Percentiles rank a stretch among this genome's conserved stretches.
Conservation (phyloP, 1,140 invertebrate genomes). For the Drosophila melanica region DNA sequence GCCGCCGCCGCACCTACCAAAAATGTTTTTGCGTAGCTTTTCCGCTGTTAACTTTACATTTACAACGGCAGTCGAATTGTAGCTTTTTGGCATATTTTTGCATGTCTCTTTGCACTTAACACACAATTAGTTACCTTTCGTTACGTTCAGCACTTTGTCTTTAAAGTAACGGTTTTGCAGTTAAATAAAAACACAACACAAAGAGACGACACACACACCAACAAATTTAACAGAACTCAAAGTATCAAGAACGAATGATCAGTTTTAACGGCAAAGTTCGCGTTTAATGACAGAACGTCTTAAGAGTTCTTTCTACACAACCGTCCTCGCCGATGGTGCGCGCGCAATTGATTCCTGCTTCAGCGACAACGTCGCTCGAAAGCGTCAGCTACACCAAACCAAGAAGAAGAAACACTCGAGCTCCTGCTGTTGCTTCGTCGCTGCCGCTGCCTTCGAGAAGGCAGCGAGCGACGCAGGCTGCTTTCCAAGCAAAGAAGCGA, state of each 20-base stretch:
- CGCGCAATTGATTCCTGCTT: slow-evolving; percentile 72
- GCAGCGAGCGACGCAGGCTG: slow-evolving; percentile 28
- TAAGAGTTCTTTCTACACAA: slow-evolving; percentile 49
- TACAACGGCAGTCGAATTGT: slow-evolving; percentile 48
- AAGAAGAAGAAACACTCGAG: slow-evolving; percentile 54
- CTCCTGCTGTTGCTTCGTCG: slow-evolving; percentile 36
- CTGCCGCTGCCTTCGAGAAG: slow-evolving; percentile 31
- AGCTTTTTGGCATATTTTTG: slow-evolving; percentile 64
- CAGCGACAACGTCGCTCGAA: slow-evolving; percentile 62
- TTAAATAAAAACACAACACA: slow-evolving; percentile 63
- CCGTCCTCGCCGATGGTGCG: slow-evolving; percentile 69
- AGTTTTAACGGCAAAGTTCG: slow-evolving; percentile 28
- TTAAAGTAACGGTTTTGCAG: slow-evolving; percentile 59
- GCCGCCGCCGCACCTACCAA: slow-evolving; percentile 62
- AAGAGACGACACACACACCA: slow-evolving; percentile 35
- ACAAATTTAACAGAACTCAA: slow-evolving; percentile 21
- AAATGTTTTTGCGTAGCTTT: slow-evolving; percentile 31
- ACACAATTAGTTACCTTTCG: slow-evolving; percentile 57
- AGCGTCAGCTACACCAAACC: slow-evolving; percentile 38
- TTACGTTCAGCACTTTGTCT: slow-evolving; percentile 45
- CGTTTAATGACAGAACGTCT: slow-evolving; percentile 18
- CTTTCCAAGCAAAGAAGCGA: slow-evolving; percentile 24
- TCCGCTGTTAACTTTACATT: slow-evolving; percentile 29
- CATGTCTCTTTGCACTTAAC: slow-evolving; percentile 69
- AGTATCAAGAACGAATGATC: slow-evolving; percentile 22